These are phyloP conservation scores for Globia sparganii DNA, from an alignment of 2,888 invertebrate genomes.

Conservation along the genomic window DNA sequence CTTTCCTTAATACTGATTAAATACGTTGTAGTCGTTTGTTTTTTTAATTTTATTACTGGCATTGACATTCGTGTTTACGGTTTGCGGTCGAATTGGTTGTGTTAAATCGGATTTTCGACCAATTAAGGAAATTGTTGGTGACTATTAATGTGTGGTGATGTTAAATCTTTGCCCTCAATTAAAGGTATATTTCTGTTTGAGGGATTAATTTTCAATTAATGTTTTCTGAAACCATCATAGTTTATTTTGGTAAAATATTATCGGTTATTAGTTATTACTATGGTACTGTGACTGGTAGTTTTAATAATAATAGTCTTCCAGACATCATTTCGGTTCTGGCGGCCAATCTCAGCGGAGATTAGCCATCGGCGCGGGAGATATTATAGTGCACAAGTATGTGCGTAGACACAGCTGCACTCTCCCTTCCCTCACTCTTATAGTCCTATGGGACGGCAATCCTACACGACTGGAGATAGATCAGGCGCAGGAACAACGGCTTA, in stretches of 20 bases:
- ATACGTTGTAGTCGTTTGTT: slow-evolving; percentile 33
- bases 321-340: not conserved
- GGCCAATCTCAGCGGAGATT: too few relatives aligned
- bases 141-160: not conserved
- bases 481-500: not conserved
- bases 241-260: not conserved
- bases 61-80: slow-evolving; percentile 31
- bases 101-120: slow-evolving; percentile 37
- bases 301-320: not conserved
- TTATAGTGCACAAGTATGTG: too few relatives aligned
- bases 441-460: not conserved
- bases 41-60: slow-evolving; percentile 32
- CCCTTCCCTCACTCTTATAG: not conserved
- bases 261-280: too few relatives aligned
- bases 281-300: too few relatives aligned
- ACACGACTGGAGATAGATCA: not conserved
- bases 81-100: slow-evolving; percentile 13
- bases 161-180: not conserved
- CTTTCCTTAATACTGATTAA: slow-evolving; percentile 50
- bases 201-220: not conserved
- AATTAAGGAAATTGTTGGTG: slow-evolving; percentile 30
- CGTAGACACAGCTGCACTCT: too few relatives aligned
- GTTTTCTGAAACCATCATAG: not conserved
- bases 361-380: too few relatives aligned
- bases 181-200: slow-evolving; percentile 8